Evolutionary conservation across 2,797 vertebrate species (phyloP).

Genomic region (Eupleurogrammus muticus): DNA sequence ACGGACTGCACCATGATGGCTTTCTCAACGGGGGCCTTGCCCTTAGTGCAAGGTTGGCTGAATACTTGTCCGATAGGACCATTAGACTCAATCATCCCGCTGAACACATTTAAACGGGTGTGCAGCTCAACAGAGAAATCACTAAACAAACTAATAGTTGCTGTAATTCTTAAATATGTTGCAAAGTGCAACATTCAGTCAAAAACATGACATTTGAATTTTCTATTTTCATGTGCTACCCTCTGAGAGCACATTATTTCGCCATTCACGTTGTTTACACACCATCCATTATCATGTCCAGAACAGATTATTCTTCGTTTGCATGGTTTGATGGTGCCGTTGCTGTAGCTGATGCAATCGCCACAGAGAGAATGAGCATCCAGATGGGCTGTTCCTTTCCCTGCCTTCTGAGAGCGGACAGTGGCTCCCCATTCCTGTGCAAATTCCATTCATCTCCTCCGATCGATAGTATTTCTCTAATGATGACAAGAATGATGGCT

Average conservation of each 20-base stretch:
- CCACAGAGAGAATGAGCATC: constrained; percentile 7
- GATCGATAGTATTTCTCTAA: constrained; percentile 67
- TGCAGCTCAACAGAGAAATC: constrained; percentile 59
- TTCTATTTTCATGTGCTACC: background rate
- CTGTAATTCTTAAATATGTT: constrained; percentile 35
- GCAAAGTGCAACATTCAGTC: constrained; percentile 12
- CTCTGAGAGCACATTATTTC: background rate
- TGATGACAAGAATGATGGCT: constrained; percentile 64
- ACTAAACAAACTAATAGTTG: no score
- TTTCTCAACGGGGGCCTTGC: constrained; percentile 56
- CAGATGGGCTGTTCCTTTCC: constrained; percentile 12
- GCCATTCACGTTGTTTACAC: background rate
- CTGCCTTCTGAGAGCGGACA: constrained; percentile 51
- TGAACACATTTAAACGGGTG: constrained; percentile 64
- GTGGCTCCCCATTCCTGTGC: constrained; percentile 41
- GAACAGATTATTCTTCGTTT: background rate
- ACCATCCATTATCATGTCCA: constrained; percentile 14
- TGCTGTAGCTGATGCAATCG: constrained; percentile 7
- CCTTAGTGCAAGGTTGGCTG: constrained; percentile 65
- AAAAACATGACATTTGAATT: constrained; percentile 6
- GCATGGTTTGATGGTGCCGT: background rate
- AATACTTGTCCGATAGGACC: constrained; percentile 63
- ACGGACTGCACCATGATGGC: constrained; percentile 65
- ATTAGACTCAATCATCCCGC: constrained; percentile 52
- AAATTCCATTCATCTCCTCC: constrained; percentile 61